A percentile compares a stretch with the other conserved stretches of the same genome.
phyloP scores from a whole-genome alignment of 1,140 invertebrate genomes.

The Yoshiicerus persimilis region DNA sequence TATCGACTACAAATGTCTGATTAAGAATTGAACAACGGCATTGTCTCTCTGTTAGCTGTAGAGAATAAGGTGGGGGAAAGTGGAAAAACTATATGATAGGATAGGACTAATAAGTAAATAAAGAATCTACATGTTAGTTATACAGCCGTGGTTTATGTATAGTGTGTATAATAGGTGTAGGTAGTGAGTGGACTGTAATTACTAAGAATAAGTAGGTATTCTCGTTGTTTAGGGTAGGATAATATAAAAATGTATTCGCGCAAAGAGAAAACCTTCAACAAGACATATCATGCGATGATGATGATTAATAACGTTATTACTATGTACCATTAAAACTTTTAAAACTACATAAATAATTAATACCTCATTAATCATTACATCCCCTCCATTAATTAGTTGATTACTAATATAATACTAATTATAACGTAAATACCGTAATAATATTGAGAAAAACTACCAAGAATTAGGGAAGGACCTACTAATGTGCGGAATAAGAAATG shows the following conservation, averaged over 20 bases:
- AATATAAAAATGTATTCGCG: background rate
- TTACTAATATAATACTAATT: background rate
- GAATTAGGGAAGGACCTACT: background rate
- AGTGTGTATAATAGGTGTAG: background rate
- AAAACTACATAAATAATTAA: conserved; percentile 16
- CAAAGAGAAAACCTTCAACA: conserved; percentile 10
- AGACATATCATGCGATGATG: conserved; percentile 22
- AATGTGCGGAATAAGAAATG: too few species aligned
- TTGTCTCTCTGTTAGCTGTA: too few species aligned
- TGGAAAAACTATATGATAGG: background rate
- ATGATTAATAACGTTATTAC: conserved; percentile 15
- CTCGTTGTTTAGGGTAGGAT: background rate
- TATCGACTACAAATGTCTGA: too few species aligned
- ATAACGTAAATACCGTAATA: background rate
- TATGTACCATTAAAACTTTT: background rate
- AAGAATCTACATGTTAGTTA: background rate
- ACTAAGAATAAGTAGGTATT: background rate
- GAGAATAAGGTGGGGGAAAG: too few species aligned
- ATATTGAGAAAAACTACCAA: background rate
- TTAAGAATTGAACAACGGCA: too few species aligned
- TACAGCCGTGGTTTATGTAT: background rate
- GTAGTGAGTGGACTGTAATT: background rate
- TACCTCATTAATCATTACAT: conserved; percentile 21
- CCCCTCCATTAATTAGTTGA: conserved; percentile 2
- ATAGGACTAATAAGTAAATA: background rate